A percentile compares a stretch with the other conserved stretches of the same genome.
These are phyloP conservation scores for Panulirus ornatus DNA, from an alignment of 1,140 invertebrate species.

Conservation along the genomic window DNA sequence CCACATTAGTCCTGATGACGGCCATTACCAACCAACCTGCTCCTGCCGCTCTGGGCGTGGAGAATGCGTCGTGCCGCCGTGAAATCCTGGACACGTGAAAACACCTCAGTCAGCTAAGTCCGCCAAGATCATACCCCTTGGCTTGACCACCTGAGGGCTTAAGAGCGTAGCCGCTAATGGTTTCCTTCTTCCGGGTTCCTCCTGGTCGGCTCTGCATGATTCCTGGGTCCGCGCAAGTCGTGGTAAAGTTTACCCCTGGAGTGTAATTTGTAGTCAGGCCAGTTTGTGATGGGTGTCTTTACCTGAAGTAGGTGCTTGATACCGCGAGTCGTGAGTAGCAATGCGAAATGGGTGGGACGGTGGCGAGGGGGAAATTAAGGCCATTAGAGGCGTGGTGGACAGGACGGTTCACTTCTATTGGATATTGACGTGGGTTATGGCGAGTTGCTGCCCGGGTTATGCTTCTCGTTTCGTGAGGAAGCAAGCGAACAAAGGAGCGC, in stretches of 20 bases:
- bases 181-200: too few species aligned
- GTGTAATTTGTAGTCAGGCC: too few species aligned
- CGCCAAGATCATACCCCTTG: not conserved
- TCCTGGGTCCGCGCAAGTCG: too few species aligned
- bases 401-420: not conserved
- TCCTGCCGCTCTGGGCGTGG: conserved; percentile 8
- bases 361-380: not conserved
- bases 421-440: not conserved
- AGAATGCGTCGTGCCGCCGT: conserved; percentile 31
- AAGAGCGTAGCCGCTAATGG: too few species aligned
- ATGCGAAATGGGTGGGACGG: not conserved
- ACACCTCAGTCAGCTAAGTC: not conserved
- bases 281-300: too few species aligned
- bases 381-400: not conserved
- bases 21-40: conserved; percentile 16
- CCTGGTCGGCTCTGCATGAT: too few species aligned
- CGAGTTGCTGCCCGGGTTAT: not conserved
- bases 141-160: too few species aligned
- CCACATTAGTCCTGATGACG: conserved; percentile 5
- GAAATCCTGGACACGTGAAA: conserved; percentile 12
- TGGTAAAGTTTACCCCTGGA: too few species aligned
- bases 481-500: too few species aligned
- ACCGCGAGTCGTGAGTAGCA: not conserved
- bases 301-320: too few species aligned
- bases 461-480: too few species aligned